Percentiles rank a stretch among this genome's conserved stretches.
Evolutionary conservation across 2,113 vertebrate genomes (phyloP).

Genomic region (Dromiciops gliroides): DNA sequence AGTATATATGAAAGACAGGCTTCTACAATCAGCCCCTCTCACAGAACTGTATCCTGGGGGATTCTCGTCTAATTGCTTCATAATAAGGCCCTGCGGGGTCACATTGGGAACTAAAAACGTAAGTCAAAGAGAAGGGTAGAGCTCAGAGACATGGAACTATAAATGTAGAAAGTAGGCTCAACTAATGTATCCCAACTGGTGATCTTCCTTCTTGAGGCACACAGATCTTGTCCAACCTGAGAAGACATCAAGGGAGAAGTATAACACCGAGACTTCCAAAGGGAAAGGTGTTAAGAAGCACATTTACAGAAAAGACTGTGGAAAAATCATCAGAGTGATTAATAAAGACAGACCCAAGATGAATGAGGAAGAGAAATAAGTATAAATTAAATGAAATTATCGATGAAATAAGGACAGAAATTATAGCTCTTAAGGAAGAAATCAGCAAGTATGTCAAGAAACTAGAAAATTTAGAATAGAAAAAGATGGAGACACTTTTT

Average conservation of each 20-base stretch:
- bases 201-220: not conserved
- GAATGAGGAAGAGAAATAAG: not conserved
- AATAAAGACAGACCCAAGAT: not conserved
- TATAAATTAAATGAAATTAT: not conserved
- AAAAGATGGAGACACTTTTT: not conserved
- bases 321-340: not conserved
- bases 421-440: not conserved
- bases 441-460: not conserved
- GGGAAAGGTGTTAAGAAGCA: not conserved
- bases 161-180: not conserved
- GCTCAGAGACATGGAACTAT: not conserved
- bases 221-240: not conserved
- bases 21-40: not conserved
- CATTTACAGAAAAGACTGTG: not conserved
- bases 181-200: not conserved
- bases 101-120: not conserved
- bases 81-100: too few relatives aligned
- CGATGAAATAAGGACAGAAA: not conserved
- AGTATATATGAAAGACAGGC: not conserved
- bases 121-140: not conserved
- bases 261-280: not conserved
- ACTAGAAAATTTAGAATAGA: not conserved
- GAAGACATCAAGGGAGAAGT: not conserved
- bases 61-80: too few relatives aligned
- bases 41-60: not conserved